Conservation (phyloP, 2,113 vertebrate genomes). For the Chlorodrepanis virens region DNA sequence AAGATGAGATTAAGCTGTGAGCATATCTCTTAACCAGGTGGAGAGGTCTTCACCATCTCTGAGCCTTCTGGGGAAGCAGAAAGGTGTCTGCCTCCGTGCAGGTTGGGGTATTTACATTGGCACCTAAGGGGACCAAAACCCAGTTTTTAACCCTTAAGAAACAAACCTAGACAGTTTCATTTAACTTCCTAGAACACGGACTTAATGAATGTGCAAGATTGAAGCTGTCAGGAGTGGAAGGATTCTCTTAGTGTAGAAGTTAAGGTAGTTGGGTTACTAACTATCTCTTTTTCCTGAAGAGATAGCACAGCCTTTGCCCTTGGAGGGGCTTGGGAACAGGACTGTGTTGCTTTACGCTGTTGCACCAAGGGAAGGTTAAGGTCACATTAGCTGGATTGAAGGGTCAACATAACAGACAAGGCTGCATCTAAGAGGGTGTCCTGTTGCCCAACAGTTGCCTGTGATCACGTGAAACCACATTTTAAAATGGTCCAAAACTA, state of each 20-base stretch:
- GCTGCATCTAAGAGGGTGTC: not conserved
- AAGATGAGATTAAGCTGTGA: not conserved
- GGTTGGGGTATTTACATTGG: not conserved
- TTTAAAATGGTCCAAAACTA: not conserved
- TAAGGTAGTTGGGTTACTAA: not conserved
- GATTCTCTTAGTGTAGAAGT: not conserved
- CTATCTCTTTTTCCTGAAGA: not conserved
- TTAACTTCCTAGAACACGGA: not conserved
- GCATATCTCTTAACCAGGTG: not conserved
- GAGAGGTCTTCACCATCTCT: not conserved
- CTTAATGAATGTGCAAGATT: not conserved
- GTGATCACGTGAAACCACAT: not conserved
- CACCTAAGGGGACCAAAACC: not conserved
- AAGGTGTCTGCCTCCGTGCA: not conserved
- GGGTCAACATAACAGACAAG: not conserved
- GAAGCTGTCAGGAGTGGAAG: not conserved
- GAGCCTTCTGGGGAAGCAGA: not conserved
- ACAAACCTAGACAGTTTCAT: not conserved
- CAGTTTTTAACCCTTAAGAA: not conserved
- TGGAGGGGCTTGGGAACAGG: not conserved
- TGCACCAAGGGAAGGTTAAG: not conserved
- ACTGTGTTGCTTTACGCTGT: rapidly evolving
- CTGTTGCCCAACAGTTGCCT: not conserved
- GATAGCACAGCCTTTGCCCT: not conserved
- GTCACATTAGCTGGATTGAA: not conserved